Conservation (phyloP, 64 coral and sea anemone genomes). For the Pocillopora damicornis region DNA sequence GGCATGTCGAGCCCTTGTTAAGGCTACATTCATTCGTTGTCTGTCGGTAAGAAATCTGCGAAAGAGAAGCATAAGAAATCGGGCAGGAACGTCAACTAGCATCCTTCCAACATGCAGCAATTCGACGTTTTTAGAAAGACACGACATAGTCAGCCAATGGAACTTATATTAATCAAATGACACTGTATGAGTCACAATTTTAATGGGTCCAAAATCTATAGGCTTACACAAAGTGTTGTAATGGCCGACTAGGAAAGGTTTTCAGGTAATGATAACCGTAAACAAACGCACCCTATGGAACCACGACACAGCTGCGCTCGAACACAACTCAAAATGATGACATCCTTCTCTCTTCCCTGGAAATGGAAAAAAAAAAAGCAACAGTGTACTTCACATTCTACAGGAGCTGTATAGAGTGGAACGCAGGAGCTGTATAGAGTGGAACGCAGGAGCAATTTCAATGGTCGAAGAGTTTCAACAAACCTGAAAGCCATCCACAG, state of each 20-base stretch:
- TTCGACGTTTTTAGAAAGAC: no score
- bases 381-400: not conserved
- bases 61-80: not conserved
- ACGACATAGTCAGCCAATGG: no score
- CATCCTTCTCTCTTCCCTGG: conserved; percentile 90
- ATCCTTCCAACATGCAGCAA: not conserved
- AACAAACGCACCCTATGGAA: conserved; percentile 69
- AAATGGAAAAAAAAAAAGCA: not conserved
- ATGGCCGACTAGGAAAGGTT: no score
- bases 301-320: conserved; percentile 44
- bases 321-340: conserved; percentile 92
- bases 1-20: conserved; percentile 85
- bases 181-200: no score
- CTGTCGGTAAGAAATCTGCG: conserved; percentile 71
- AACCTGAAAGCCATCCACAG: conserved; percentile 97
- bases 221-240: no score
- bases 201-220: no score
- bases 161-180: no score
- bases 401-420: no score
- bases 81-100: no score
- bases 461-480: not conserved
- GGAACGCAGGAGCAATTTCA: not conserved
- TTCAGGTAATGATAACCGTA: no score
- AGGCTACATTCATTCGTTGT: conserved; percentile 86
- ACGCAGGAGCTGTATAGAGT: not conserved